A percentile compares a stretch with the other conserved stretches of the same genome.
Evolutionary conservation across 2,113 vertebrate species (phyloP).

Genomic region (Melospiza georgiana): DNA sequence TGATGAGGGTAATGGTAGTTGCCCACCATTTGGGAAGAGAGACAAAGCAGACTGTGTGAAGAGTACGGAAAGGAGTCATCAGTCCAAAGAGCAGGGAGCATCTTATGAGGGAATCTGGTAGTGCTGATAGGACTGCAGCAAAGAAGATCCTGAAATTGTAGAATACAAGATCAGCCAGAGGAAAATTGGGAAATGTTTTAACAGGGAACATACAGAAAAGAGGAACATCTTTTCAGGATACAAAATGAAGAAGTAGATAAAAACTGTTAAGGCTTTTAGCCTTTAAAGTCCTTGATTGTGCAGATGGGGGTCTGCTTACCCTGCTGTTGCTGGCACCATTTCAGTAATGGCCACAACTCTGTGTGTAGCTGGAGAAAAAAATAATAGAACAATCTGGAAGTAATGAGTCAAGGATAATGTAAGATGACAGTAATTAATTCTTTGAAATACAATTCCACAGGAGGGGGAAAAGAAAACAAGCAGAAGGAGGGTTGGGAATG

Average conservation of each 20-base stretch:
- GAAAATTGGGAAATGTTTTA: background rate
- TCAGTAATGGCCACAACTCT: background rate
- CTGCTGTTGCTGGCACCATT: background rate
- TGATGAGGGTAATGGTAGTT: background rate
- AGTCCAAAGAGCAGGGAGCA: background rate
- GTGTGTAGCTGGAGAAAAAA: background rate
- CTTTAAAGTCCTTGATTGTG: background rate
- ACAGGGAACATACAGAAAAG: background rate
- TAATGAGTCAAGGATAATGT: constrained; percentile 50
- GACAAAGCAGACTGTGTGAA: background rate
- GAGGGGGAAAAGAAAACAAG: constrained; percentile 17
- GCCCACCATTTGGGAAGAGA: background rate
- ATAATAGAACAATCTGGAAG: constrained; percentile 47
- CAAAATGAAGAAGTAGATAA: background rate
- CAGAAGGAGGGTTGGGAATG: background rate
- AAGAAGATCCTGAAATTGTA: background rate
- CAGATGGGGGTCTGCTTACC: background rate
- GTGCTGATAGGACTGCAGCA: background rate
- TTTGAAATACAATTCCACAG: constrained; percentile 28
- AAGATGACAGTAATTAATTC: constrained; percentile 48
- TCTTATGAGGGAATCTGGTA: background rate
- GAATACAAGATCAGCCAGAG: background rate
- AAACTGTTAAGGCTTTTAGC: background rate
- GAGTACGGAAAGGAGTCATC: background rate
- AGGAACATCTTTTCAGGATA: background rate